Evolutionary conservation across 2,888 invertebrate species (phyloP).

Genomic region (Ochlodes sylvanus): DNA sequence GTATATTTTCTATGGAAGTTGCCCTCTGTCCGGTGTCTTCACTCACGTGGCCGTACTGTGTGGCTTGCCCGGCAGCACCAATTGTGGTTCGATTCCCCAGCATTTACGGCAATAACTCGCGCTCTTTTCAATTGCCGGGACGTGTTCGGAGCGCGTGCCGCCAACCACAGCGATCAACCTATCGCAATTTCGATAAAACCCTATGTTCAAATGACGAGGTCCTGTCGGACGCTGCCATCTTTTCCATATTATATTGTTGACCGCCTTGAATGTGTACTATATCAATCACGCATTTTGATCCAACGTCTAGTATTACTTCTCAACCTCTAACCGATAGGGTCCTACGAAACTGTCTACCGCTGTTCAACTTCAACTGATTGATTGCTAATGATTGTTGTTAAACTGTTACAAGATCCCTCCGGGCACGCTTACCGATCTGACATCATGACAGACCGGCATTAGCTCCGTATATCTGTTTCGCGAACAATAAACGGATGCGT

Average conservation of each 20-base stretch:
- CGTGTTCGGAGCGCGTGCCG: constrained; percentile 76
- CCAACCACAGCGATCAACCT: constrained; percentile 65
- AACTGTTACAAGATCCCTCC: constrained; percentile 66
- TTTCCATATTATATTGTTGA: constrained; percentile 23
- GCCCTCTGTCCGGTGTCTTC: neutral
- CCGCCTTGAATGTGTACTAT: constrained; percentile 42
- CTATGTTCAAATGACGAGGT: constrained; percentile 60
- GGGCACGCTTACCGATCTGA: constrained; percentile 53
- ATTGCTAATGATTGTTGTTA: constrained; percentile 81
- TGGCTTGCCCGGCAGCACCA: constrained; percentile 72
- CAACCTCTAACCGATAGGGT: constrained; percentile 64
- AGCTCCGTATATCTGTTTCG: constrained; percentile 47
- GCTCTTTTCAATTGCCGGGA: constrained; percentile 77
- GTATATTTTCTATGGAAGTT: constrained; percentile 38
- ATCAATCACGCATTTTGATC: constrained; percentile 51
- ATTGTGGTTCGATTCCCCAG: constrained; percentile 68
- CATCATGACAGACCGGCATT: constrained; percentile 45
- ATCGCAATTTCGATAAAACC: constrained; percentile 72
- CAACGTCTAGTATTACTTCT: constrained; percentile 45
- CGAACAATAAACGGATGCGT: constrained; percentile 68
- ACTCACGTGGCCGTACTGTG: constrained; percentile 48
- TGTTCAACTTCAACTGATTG: constrained; percentile 72
- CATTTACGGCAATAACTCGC: constrained; percentile 75
- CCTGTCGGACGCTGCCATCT: constrained; percentile 50
- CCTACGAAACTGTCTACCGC: constrained; percentile 58